These are phyloP conservation scores for Seladonia tumulorum DNA, from an alignment of 2,888 invertebrate species.

Conservation along the genomic window DNA sequence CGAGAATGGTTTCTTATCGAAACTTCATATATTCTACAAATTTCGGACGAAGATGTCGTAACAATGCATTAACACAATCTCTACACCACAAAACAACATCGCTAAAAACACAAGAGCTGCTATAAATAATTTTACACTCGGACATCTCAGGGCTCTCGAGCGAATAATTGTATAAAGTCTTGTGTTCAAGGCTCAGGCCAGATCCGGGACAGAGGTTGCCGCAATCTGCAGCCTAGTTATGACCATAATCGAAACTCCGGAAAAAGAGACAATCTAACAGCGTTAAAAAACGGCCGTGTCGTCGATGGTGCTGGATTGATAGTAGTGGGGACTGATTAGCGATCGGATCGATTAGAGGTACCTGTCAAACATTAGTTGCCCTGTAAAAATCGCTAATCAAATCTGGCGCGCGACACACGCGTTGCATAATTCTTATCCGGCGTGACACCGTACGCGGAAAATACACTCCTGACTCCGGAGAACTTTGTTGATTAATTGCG, in stretches of 20 bases:
- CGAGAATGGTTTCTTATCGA: neutral
- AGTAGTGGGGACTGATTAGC: too few species aligned
- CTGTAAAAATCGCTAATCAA: neutral
- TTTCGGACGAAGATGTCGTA: neutral
- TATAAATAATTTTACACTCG: neutral
- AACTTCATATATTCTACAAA: neutral
- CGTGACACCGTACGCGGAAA: neutral
- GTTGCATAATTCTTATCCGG: slow-evolving; percentile 9
- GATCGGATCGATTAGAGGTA: neutral
- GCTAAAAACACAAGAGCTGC: neutral
- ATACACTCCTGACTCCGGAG: neutral
- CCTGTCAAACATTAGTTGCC: neutral
- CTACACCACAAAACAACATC: too few species aligned
- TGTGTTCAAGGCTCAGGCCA: neutral
- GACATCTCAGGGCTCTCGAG: neutral
- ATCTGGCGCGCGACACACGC: neutral
- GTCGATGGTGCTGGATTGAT: slow-evolving; percentile 3
- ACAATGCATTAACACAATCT: neutral
- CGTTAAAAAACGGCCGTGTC: neutral
- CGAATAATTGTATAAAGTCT: neutral
- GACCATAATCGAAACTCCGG: neutral
- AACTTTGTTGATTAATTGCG: neutral
- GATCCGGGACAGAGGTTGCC: neutral
- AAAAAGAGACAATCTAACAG: neutral
- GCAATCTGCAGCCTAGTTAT: neutral